Conservation (phyloP, 2,113 vertebrate genomes). For the Phrynosoma platyrhinos region DNA sequence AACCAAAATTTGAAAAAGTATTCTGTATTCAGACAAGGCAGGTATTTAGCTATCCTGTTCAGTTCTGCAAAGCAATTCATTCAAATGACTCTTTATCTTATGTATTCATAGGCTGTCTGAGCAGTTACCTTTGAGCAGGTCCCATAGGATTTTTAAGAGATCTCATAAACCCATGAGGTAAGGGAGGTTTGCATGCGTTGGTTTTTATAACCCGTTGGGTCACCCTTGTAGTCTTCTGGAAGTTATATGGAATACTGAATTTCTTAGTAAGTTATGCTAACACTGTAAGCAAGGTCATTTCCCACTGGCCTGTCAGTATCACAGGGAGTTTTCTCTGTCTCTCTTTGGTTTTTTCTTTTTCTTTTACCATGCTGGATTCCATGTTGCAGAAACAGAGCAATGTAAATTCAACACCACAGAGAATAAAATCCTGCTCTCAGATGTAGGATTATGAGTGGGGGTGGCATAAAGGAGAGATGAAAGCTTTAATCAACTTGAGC, state of each 20-base stretch:
- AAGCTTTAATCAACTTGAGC: too few relatives aligned
- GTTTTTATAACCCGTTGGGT: neutral
- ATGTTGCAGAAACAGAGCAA: neutral
- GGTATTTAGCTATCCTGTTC: neutral
- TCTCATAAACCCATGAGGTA: neutral
- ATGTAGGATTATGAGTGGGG: too few relatives aligned
- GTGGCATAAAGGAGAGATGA: too few relatives aligned
- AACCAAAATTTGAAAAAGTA: neutral
- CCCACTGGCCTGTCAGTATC: conserved; percentile 26
- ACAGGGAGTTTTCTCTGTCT: neutral
- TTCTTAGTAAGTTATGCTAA: conserved; percentile 25
- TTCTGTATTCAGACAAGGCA: neutral
- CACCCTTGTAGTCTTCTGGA: neutral
- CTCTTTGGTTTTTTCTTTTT: too few relatives aligned
- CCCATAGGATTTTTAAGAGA: neutral
- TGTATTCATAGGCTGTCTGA: neutral
- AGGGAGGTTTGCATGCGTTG: neutral
- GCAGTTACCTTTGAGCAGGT: conserved; percentile 1
- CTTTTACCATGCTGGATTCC: conserved; percentile 13
- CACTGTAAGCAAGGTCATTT: neutral
- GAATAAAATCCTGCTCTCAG: too few relatives aligned
- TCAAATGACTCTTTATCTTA: neutral
- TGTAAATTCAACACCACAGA: too few relatives aligned
- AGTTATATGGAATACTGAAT: conserved; percentile 19
- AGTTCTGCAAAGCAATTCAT: neutral